These are phyloP conservation scores for Zelostemma sp. DNA, from an alignment of 1,140 invertebrate genomes.

Conservation along the genomic window DNA sequence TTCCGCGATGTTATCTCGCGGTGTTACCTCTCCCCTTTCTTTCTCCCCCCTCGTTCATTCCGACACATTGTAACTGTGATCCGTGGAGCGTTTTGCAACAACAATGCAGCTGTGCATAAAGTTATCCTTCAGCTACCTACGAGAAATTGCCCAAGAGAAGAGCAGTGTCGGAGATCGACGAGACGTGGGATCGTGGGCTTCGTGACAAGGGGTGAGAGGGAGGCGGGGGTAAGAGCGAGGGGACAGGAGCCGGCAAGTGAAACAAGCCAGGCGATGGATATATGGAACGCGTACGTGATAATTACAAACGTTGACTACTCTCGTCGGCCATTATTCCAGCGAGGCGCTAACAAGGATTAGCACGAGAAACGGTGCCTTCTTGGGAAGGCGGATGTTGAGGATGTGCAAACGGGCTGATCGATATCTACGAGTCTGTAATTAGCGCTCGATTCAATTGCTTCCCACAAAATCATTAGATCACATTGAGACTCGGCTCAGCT, in stretches of 20 bases:
- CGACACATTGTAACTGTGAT: too few species aligned
- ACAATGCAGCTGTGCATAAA: slow-evolving; percentile 40
- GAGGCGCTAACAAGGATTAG: slow-evolving; percentile 45
- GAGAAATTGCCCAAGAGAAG: slow-evolving; percentile 39
- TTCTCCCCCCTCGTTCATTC: too few species aligned
- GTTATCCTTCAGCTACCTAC: slow-evolving; percentile 16
- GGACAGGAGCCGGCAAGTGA: neutral
- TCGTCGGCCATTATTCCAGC: slow-evolving; percentile 43
- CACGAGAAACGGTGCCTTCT: slow-evolving; percentile 22
- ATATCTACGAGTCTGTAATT: slow-evolving; percentile 8
- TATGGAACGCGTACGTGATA: slow-evolving; percentile 25
- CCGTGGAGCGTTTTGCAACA: slow-evolving; percentile 51
- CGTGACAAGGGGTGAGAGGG: slow-evolving; percentile 9
- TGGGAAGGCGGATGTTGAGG: slow-evolving; percentile 7
- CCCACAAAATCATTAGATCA: neutral
- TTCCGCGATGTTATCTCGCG: too few species aligned
- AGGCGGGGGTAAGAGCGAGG: slow-evolving; percentile 5
- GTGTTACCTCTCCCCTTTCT: too few species aligned
- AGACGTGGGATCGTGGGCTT: slow-evolving; percentile 12
- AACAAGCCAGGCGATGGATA: slow-evolving; percentile 6
- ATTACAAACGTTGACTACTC: slow-evolving; percentile 39
- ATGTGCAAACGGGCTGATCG: slow-evolving; percentile 11
- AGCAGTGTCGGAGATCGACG: slow-evolving; percentile 45
- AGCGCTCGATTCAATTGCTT: slow-evolving; percentile 2
- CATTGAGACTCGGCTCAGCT: slow-evolving; percentile 9